Base-by-base conservation (phyloP, 2,888 invertebrate genomes). In the Nematopogon swammerdamellus region DNA sequence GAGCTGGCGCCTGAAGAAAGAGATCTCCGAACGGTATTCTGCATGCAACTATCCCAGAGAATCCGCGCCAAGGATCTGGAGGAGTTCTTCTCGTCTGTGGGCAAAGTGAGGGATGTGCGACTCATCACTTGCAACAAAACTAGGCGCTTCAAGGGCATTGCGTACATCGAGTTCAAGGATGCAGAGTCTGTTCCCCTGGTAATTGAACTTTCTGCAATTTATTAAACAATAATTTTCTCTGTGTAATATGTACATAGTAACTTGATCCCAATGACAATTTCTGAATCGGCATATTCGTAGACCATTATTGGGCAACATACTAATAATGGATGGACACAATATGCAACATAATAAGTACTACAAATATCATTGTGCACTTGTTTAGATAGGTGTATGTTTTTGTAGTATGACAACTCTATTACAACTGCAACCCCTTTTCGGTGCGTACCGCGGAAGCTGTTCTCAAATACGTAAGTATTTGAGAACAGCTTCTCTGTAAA, bases 61-160 rank as follows among this genome's bases (percentile, higher is more conserved):
- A 97, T 96, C 62, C 85, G 95, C 59, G 95, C 92, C 50, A 86
- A 95, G 56, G 98, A 98, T 71, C 76, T 98, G 55, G 97, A 99
- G 75, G 98, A 99, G 72, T 99, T 99, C 72, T 99, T 99, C 72
- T 96, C 96, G 20, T 92, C 97, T 53, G 97, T 99, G 52, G 99
- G 99, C 45, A 97, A 97, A 85, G 97, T 97, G 51, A 86, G 96
- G 59, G 99, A 99, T 80, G 99, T 99, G 18, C 85, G 98, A 62
- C 87, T 99, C 59, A 99, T 99, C 51, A 97, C 97, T 50, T 99
- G 99, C 74, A 98, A 97, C 73, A 97, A 98, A 74, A 99, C 99
- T 0, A 87, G 98, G 63, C 82, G 98, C 57, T 98, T 98, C 63
- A 99, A 99, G 76, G 99, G 99, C 45, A 98, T 99, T 60, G 95